Evolutionary conservation across 2,888 invertebrate species (phyloP).

Genomic region (Cotesia congregata): DNA sequence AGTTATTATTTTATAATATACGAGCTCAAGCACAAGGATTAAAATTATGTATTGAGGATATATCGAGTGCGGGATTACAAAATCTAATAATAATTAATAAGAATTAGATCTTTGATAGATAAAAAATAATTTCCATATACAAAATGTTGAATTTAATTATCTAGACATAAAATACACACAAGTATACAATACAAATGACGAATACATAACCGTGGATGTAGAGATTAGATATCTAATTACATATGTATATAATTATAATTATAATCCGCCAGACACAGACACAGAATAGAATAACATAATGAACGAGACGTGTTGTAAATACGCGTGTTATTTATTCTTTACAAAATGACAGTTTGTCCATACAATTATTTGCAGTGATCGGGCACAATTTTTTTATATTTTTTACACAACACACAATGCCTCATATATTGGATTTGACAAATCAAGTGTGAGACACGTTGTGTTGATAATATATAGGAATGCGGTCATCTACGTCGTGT

Average conservation of each 20-base stretch:
- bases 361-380: conserved; percentile 20
- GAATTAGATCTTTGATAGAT: neutral
- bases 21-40: neutral
- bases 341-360: conserved; percentile 15
- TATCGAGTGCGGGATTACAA: neutral
- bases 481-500: conserved; percentile 40
- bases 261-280: neutral
- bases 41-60: neutral
- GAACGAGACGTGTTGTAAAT: neutral
- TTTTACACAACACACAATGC: neutral
- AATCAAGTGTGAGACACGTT: conserved; percentile 25
- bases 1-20: neutral
- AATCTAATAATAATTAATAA: neutral
- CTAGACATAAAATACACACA: neutral
- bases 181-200: too few relatives aligned
- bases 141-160: neutral
- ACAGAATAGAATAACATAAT: neutral
- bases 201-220: too few relatives aligned
- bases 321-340: conserved; percentile 6
- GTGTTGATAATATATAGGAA: conserved; percentile 20
- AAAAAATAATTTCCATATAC: neutral
- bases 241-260: neutral
- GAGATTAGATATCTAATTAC: too few relatives aligned
- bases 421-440: neutral
- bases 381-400: neutral